Evolutionary conservation across 2,113 vertebrate species (phyloP).

Genomic region (Gnathonemus longibarbis): DNA sequence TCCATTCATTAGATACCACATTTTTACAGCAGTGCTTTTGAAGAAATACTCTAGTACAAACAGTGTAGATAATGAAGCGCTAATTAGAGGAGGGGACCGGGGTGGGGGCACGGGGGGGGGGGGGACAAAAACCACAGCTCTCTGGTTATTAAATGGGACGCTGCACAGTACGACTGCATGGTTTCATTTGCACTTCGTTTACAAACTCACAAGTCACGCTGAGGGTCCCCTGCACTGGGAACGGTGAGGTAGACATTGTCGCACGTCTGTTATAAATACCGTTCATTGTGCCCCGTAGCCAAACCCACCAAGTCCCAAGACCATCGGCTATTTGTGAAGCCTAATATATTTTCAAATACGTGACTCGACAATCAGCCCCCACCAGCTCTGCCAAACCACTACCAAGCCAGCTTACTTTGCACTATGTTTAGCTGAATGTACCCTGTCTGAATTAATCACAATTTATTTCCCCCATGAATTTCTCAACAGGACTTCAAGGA

Average conservation of each 20-base stretch:
- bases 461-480: neutral
- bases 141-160: neutral
- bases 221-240: neutral
- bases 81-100: neutral
- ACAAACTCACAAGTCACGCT: neutral
- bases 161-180: neutral
- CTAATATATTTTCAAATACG: neutral
- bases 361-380: neutral
- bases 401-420: neutral
- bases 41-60: neutral
- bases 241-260: neutral
- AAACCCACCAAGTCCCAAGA: neutral
- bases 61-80: neutral
- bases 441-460: neutral
- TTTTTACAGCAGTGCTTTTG: neutral
- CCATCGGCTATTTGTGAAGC: neutral
- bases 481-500: slow-evolving; percentile 62
- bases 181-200: neutral
- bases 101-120: neutral
- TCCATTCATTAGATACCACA: neutral
- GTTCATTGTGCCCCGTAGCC: neutral
- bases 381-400: neutral
- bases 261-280: neutral
- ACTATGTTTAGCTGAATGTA: neutral
- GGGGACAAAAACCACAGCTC: neutral